Evolutionary conservation across 2,113 vertebrate genomes (phyloP), one percentile per base, ranked within the genome.

Genomic region (Copsychus sechellarum): DNA sequence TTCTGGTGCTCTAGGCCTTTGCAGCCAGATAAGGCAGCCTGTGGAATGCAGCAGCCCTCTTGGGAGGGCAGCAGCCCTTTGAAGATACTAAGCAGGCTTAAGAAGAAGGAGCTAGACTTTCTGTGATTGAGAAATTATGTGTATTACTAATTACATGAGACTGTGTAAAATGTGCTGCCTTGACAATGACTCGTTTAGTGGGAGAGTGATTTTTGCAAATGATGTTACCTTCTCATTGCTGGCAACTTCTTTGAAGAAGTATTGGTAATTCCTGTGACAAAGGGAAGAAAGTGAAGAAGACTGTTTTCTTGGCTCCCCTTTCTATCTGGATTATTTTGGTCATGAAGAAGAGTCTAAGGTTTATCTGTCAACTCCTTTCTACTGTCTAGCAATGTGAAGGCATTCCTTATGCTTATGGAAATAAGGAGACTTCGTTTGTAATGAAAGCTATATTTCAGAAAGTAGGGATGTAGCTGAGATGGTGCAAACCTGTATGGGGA

Each of bases 171-270:
- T 73, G 12, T 67, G 11, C 45, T 61, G 15, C 40, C 34, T 82
- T 82, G 24, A 17, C 36, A 45, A 2, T 29, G 31, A 38, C 20
- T 80, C 8, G 2, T 72, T 24, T 72, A 28, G 45, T 50, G 47
- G 47, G 29, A 92, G 45, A 69, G 31, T 57, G 45, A n/a, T 61
- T 85, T 82, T 84, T 91, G 31, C 33, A 76, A 9, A 14, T 82
- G 66, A 48, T 82, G 9, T 11, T 66, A 42, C 18, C 13, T 88
- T 73, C 36, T 86, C 28, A 24, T 70, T 71, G 14, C 47, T 87
- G 47, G 51, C 23, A 70, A 43, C 17, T 81, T 69, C 28, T 88
- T 92, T 93, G 43, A 80, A 50, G 48, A 79, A 34, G 65, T 86
- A 31, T 31, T 40, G 26, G 5, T 62, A 72, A 43, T 58, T 85